Evolutionary conservation across 2,797 vertebrate species (phyloP).

Genomic region (Knipowitschia caucasica): DNA sequence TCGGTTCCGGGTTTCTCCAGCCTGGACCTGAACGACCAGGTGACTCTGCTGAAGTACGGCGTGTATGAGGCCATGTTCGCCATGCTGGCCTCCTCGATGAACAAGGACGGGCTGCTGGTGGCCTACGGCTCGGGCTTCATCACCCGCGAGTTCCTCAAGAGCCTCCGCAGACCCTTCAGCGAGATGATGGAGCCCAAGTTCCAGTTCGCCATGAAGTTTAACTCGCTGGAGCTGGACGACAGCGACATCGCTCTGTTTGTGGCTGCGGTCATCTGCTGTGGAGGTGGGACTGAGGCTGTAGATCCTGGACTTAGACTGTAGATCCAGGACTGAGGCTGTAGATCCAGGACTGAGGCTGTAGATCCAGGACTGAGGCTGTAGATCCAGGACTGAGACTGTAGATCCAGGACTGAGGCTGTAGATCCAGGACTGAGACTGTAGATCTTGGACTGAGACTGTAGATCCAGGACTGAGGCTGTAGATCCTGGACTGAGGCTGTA

Average conservation of each 20-base stretch:
- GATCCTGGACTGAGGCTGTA: too few relatives aligned
- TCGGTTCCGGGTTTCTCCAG: conserved; percentile 88
- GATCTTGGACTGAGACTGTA: too few relatives aligned
- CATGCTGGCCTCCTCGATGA: conserved; percentile 94
- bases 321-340: too few relatives aligned
- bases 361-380: too few relatives aligned
- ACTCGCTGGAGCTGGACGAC: conserved; percentile 91
- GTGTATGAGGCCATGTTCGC: conserved; percentile 95
- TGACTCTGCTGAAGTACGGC: conserved; percentile 92
- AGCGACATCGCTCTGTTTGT: conserved; percentile 95
- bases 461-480: too few relatives aligned
- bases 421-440: too few relatives aligned
- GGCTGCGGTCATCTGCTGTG: conserved; percentile 95
- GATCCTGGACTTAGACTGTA: too few relatives aligned
- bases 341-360: too few relatives aligned
- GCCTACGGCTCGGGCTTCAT: conserved; percentile 91
- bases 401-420: too few relatives aligned
- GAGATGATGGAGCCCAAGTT: conserved; percentile 99
- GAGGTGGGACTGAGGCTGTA: too few relatives aligned
- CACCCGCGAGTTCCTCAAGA: conserved; percentile 95
- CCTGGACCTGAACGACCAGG: conserved; percentile 94
- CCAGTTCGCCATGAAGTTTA: conserved; percentile 97
- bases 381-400: too few relatives aligned
- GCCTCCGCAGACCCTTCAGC: conserved; percentile 90
- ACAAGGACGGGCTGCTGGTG: conserved; percentile 94